A percentile compares a stretch with the other conserved stretches of the same genome.
Evolutionary conservation across 2,888 invertebrate genomes (phyloP).

Genomic region (Andrena haemorrhoa): DNA sequence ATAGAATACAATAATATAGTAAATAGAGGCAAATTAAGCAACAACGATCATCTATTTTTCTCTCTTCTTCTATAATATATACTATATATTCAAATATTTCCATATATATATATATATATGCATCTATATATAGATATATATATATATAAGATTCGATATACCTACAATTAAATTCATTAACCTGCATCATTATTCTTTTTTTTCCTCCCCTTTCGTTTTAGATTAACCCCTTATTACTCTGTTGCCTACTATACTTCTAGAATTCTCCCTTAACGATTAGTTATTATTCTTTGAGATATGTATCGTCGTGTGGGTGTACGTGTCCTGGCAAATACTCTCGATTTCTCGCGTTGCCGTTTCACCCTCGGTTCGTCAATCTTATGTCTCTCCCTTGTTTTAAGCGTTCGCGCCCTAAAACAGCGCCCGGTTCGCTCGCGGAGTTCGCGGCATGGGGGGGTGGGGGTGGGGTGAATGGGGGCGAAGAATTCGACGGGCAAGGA

Average conservation of each 20-base stretch:
- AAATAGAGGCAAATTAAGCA: constrained; percentile 84
- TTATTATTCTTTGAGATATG: constrained; percentile 85
- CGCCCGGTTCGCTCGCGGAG: not conserved
- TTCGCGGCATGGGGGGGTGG: not conserved
- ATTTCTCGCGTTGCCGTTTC: constrained; percentile 23
- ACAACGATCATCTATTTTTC: constrained; percentile 79
- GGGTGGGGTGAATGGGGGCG: not conserved
- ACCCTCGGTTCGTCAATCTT: constrained; percentile 16
- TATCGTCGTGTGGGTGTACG: constrained; percentile 82
- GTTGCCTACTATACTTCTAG: constrained; percentile 72
- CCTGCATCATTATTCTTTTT: constrained; percentile 16
- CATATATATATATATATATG: constrained; percentile 52
- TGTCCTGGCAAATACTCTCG: constrained; percentile 53
- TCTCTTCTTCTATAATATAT: constrained; percentile 37
- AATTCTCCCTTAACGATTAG: constrained; percentile 81
- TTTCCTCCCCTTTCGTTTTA: constrained; percentile 19
- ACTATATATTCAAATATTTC: constrained; percentile 46
- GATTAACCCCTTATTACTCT: constrained; percentile 68
- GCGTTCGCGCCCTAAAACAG: not conserved
- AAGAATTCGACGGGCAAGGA: not conserved
- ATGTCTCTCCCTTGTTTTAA: not conserved
- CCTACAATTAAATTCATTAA: constrained; percentile 72
- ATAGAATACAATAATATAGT: constrained; percentile 84
- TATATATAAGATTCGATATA: constrained; percentile 70
- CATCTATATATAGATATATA: constrained; percentile 28